phyloP scores from a whole-genome alignment of 2,797 vertebrate genomes.

The Platyrinchus mystaceus region DNA sequence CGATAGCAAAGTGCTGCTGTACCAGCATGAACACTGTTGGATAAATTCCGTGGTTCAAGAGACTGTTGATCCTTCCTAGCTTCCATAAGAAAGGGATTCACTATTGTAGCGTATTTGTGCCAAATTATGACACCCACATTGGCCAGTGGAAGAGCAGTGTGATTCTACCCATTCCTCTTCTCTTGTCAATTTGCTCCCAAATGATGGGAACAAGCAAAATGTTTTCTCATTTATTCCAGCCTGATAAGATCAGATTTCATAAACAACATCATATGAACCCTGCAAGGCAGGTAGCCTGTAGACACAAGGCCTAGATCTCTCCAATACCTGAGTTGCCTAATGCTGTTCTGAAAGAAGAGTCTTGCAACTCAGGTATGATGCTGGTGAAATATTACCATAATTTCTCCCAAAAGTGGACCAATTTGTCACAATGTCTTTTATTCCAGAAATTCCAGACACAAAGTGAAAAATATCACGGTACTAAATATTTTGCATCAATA shows the following conservation, averaged over 20 bases:
- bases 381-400: neutral
- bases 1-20: neutral
- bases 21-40: neutral
- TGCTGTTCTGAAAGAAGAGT: neutral
- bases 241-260: neutral
- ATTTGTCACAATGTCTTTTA: neutral
- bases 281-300: neutral
- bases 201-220: neutral
- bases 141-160: neutral
- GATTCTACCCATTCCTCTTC: neutral
- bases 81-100: neutral
- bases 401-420: neutral
- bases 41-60: neutral
- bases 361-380: neutral
- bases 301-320: neutral
- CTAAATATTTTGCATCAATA: constrained; percentile 24
- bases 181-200: neutral
- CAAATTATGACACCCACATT: neutral
- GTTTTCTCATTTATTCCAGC: neutral
- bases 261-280: neutral
- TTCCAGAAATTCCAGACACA: neutral
- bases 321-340: neutral
- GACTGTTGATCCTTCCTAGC: neutral
- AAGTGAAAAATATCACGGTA: constrained; percentile 9
- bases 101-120: neutral